A percentile compares a stretch with the other conserved stretches of the same genome.
Evolutionary conservation across 2,797 vertebrate genomes (phyloP).

Genomic region (Cirrhinus mrigala): DNA sequence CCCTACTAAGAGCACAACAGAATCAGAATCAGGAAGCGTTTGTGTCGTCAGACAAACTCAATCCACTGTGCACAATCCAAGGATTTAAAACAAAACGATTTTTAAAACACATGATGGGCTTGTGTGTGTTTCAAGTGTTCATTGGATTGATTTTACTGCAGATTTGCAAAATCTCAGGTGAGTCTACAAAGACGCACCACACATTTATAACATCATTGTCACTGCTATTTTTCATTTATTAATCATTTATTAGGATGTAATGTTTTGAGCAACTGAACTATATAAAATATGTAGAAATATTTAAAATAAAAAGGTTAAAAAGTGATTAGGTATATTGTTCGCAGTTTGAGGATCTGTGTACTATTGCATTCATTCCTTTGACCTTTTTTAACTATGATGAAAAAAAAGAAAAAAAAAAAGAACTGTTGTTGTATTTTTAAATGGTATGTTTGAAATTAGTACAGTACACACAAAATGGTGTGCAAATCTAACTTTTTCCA

Average conservation of each 20-base stretch:
- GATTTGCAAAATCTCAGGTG: slow-evolving; percentile 18
- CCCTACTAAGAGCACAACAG: slow-evolving; percentile 20
- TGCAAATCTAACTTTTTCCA: too few relatives aligned
- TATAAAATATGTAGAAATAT: background rate
- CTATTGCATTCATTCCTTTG: too few relatives aligned
- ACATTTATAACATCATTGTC: background rate
- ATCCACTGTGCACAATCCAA: background rate
- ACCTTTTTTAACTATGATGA: too few relatives aligned
- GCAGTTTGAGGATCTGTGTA: background rate
- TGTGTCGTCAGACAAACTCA: background rate
- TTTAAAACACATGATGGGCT: slow-evolving; percentile 2
- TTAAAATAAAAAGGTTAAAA: background rate
- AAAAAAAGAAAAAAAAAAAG: too few relatives aligned
- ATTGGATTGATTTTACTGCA: slow-evolving; percentile 26
- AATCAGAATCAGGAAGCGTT: slow-evolving; percentile 28
- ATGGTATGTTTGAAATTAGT: too few relatives aligned
- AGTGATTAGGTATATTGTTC: background rate
- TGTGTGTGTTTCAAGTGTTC: background rate
- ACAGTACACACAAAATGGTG: too few relatives aligned
- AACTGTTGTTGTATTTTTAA: too few relatives aligned
- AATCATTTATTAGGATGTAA: background rate
- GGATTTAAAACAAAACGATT: background rate
- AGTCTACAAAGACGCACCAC: slow-evolving; percentile 9
- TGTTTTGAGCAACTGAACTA: background rate
- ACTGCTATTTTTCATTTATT: background rate